phyloP scores from a whole-genome alignment of 2,113 vertebrate species.

The Semicossyphus pulcher region DNA sequence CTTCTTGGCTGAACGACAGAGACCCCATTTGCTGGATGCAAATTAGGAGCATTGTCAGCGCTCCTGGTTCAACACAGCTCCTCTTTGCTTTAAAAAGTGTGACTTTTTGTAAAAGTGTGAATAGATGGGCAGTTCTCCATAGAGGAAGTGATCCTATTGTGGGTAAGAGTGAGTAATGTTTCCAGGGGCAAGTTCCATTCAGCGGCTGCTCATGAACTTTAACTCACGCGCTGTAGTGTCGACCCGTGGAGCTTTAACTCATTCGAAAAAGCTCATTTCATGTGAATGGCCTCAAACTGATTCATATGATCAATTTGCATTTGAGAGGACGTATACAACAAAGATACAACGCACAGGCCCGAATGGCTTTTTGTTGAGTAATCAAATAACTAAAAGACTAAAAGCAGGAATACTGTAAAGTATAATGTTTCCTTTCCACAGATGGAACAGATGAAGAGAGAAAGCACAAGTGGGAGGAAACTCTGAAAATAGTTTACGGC shows the following conservation, averaged over 20 bases:
- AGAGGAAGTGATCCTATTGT: conserved; percentile 36
- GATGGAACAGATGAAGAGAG: conserved; percentile 13
- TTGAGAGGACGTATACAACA: conserved; percentile 24
- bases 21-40: conserved; percentile 74
- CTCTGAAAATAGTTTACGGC: conserved; percentile 43
- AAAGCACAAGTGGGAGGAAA: conserved; percentile 29
- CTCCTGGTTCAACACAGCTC: conserved; percentile 55
- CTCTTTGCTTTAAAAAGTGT: conserved; percentile 47
- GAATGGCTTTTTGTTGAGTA: conserved; percentile 42
- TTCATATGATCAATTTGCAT: conserved; percentile 42
- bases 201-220: conserved; percentile 40
- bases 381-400: conserved; percentile 44
- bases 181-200: conserved; percentile 33
- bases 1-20: conserved; percentile 73
- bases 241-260: conserved; percentile 44
- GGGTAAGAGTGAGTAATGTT: conserved; percentile 50
- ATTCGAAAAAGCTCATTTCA: conserved; percentile 38
- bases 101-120: conserved; percentile 49
- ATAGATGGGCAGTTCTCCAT: conserved; percentile 46
- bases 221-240: conserved; percentile 31
- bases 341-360: conserved; percentile 8
- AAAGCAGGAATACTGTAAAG: conserved; percentile 20
- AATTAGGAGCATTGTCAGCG: conserved; percentile 71
- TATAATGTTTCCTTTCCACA: conserved; percentile 24
- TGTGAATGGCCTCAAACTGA: conserved; percentile 22